Conservation (phyloP, 2,797 vertebrate species). For the Mallotus villosus region DNA sequence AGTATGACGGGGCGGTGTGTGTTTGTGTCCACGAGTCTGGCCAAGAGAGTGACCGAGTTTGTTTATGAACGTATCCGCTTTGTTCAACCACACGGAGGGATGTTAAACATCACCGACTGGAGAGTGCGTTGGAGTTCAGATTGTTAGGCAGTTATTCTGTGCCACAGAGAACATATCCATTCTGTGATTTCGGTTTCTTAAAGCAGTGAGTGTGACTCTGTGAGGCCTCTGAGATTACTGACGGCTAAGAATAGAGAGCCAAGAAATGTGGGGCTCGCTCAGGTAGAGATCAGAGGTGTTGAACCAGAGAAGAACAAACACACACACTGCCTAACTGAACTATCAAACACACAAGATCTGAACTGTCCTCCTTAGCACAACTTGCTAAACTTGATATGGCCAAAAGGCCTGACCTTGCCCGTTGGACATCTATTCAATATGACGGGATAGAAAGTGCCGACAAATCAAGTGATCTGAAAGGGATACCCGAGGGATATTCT, state of each 20-base stretch:
- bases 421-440: not conserved
- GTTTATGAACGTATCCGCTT: not conserved
- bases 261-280: conserved; percentile 32
- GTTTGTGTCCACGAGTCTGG: conserved; percentile 10
- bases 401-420: not conserved
- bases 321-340: conserved; percentile 30
- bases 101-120: not conserved
- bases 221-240: conserved; percentile 49
- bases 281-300: conserved; percentile 28
- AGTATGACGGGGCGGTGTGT: conserved; percentile 41
- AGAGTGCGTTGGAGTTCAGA: not conserved
- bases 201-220: conserved; percentile 19
- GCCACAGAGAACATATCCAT: no score
- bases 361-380: no score
- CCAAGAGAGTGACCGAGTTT: not conserved
- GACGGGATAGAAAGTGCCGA: not conserved
- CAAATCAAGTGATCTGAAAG: not conserved
- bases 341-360: not conserved
- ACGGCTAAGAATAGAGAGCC: conserved; percentile 47
- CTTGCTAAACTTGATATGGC: not conserved
- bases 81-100: not conserved
- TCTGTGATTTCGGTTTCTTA: not conserved
- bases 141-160: not conserved
- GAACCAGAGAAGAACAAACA: conserved; percentile 23
- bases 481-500: no score